These are phyloP conservation scores for Graptemys geographica DNA, from an alignment of 2,797 vertebrate genomes.

Conservation along the genomic window DNA sequence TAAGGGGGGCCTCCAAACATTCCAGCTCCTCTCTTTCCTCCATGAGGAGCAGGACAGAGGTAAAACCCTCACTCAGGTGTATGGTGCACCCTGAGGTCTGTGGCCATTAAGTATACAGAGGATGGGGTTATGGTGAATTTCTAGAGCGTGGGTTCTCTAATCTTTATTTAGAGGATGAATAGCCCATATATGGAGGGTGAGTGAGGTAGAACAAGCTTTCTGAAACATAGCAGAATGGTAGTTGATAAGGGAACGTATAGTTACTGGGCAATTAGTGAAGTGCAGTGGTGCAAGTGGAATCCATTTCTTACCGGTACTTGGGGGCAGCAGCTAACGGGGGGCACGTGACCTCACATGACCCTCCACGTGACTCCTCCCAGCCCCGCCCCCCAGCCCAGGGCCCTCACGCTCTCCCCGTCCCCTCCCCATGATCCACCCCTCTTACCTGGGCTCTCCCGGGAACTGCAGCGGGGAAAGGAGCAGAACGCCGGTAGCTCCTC, in stretches of 20 bases:
- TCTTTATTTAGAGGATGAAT: not conserved
- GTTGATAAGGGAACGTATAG: not conserved
- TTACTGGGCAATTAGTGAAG: not conserved
- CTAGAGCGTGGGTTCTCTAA: not conserved
- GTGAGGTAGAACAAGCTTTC: not conserved
- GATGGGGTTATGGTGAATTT: not conserved
- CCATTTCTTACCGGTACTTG: too few species aligned
- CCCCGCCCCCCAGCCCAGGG: too few species aligned
- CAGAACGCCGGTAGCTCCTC: too few species aligned
- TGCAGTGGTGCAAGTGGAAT: not conserved
- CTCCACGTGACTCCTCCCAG: too few species aligned
- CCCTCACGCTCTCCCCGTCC: too few species aligned
- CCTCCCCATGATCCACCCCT: too few species aligned
- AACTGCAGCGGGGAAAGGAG: too few species aligned
- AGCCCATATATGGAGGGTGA: not conserved
- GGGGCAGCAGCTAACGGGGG: too few species aligned
- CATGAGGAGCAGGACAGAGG: not conserved
- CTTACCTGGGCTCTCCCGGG: too few species aligned
- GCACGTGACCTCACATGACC: too few species aligned
- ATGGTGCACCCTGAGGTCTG: not conserved
- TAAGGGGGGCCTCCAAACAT: not conserved
- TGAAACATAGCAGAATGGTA: not conserved
- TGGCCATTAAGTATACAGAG: not conserved
- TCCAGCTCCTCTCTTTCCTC: not conserved
- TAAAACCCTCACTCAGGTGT: not conserved